Conservation (phyloP, 2,888 invertebrate species). For the Tetrapedia diversipes region DNA sequence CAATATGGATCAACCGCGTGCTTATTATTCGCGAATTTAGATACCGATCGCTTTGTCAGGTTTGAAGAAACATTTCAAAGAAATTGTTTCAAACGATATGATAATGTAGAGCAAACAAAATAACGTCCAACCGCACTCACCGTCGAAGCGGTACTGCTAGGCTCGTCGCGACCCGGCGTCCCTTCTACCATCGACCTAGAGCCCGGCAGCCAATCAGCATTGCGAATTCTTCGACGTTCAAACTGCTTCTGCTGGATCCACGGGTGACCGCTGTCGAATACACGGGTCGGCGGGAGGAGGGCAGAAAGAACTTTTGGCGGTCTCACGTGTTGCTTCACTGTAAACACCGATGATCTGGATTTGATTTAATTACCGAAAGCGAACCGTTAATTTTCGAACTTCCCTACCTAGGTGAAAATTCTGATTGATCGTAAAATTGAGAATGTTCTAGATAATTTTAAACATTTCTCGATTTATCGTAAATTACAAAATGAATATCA, state of each 20-base stretch:
- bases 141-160: constrained; percentile 80
- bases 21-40: neutral
- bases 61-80: constrained; percentile 6
- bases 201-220: constrained; percentile 69
- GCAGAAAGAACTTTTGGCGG: constrained; percentile 51
- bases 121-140: constrained; percentile 67
- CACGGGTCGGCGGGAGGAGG: constrained; percentile 43
- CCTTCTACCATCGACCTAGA: constrained; percentile 78
- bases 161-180: constrained; percentile 73
- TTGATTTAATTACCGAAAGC: constrained; percentile 48
- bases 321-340: constrained; percentile 71
- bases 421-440: too few relatives aligned
- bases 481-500: constrained; percentile 1
- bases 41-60: neutral
- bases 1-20: neutral
- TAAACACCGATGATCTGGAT: constrained; percentile 59
- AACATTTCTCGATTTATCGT: neutral
- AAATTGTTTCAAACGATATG: neutral
- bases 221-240: constrained; percentile 61
- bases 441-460: neutral
- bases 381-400: constrained; percentile 6
- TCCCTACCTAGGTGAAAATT: neutral
- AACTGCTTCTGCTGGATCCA: constrained; percentile 58
- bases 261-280: constrained; percentile 32
- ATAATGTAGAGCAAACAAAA: too few relatives aligned